Percentiles rank a stretch among this genome's conserved stretches.
These are phyloP conservation scores for Austrolebias charrua DNA, from an alignment of 2,797 vertebrate species.

Conservation along the genomic window DNA sequence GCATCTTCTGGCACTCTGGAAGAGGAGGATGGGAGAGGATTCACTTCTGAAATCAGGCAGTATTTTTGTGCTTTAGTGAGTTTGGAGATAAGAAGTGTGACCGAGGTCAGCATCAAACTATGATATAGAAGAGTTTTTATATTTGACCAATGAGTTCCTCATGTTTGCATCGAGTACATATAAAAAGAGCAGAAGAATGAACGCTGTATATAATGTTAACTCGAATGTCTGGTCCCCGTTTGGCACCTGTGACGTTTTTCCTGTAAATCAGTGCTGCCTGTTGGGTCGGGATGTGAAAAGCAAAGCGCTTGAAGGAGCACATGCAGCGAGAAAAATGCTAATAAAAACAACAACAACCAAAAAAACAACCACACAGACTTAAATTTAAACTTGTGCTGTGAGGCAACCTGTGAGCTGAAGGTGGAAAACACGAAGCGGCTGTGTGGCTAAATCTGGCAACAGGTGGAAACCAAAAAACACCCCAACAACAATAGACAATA, in stretches of 20 bases:
- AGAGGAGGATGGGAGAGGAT: conserved; percentile 42
- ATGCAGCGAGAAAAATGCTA: conserved; percentile 17
- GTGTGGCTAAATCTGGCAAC: conserved; percentile 29
- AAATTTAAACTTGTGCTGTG: conserved; percentile 39
- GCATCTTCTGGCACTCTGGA: conserved; percentile 70
- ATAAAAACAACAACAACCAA: conserved; percentile 29
- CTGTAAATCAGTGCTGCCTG: conserved; percentile 9
- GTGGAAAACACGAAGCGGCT: conserved; percentile 16
- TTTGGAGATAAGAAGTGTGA: conserved; percentile 14
- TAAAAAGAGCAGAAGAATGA: neutral
- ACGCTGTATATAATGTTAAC: neutral
- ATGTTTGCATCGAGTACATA: neutral
- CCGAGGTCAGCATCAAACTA: conserved; percentile 37
- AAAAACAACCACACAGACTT: conserved; percentile 15
- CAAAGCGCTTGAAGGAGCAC: conserved; percentile 20
- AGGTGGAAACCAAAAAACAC: conserved; percentile 12
- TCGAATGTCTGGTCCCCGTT: neutral
- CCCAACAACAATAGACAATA: neutral
- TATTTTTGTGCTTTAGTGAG: conserved; percentile 63
- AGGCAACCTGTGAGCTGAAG: conserved; percentile 22
- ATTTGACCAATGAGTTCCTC: conserved; percentile 14
- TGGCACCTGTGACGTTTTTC: conserved; percentile 14
- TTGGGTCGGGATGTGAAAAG: conserved; percentile 24
- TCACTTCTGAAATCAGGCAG: conserved; percentile 52
- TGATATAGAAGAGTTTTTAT: conserved; percentile 27